phyloP scores from a whole-genome alignment of 2,888 invertebrate genomes.

The Emmelina monodactyla region DNA sequence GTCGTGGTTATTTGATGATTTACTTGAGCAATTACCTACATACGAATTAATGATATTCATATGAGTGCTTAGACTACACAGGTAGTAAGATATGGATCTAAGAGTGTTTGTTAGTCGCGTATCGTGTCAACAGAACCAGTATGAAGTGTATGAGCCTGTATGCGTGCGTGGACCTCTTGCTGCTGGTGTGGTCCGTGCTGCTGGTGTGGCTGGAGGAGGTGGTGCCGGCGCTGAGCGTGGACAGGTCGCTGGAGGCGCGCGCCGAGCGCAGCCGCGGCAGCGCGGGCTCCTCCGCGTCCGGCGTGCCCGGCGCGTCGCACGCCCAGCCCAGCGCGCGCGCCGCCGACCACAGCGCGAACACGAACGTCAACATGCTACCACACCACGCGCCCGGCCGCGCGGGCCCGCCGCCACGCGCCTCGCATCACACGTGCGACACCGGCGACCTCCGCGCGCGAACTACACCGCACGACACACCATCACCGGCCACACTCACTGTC shows the following conservation, averaged over 20 bases:
- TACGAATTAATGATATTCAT: too few species aligned
- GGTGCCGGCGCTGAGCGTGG: constrained; percentile 57
- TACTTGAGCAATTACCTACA: too few species aligned
- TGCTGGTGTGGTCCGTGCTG: constrained; percentile 43
- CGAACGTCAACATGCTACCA: constrained; percentile 66
- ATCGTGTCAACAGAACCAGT: too few species aligned
- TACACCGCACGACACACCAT: neutral
- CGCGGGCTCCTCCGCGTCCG: constrained; percentile 49
- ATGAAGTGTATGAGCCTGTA: too few species aligned
- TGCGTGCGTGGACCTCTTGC: constrained; percentile 47
- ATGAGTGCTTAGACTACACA: too few species aligned
- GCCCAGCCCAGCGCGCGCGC: constrained; percentile 66
- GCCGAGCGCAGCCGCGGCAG: constrained; percentile 55
- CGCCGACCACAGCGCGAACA: constrained; percentile 70
- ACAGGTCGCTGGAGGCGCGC: constrained; percentile 57
- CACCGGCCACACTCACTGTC: neutral
- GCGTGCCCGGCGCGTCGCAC: constrained; percentile 34
- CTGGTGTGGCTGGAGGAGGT: constrained; percentile 58
- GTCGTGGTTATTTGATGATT: too few species aligned
- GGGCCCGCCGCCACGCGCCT: constrained; percentile 15
- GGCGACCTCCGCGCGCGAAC: constrained; percentile 28
- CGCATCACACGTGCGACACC: constrained; percentile 25
- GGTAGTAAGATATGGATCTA: too few species aligned
- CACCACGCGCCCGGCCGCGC: constrained; percentile 28
- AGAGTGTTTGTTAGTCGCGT: too few species aligned